Percentiles rank a stretch among this genome's conserved stretches.
These are phyloP conservation scores for Omphaloscelis lunosa DNA, from an alignment of 2,888 invertebrate species.

Conservation along the genomic window DNA sequence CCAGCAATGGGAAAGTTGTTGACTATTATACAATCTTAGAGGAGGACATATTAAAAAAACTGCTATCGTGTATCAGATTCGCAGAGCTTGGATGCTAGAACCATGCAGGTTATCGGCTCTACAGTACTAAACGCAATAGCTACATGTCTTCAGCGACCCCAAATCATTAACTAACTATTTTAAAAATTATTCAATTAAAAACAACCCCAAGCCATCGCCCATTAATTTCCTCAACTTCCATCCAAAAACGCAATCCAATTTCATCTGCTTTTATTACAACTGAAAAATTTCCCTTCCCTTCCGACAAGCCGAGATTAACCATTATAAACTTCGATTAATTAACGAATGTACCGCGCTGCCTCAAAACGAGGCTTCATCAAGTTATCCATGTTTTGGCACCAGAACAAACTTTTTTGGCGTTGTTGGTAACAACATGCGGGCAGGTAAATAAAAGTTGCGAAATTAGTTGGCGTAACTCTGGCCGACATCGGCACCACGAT, in stretches of 20 bases:
- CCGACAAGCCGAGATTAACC: constrained; percentile 49
- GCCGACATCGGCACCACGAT: constrained; percentile 56
- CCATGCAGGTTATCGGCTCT: no score
- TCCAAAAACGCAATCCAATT: constrained; percentile 38
- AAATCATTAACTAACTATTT: background rate
- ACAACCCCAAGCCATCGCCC: constrained; percentile 4
- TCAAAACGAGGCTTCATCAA: constrained; percentile 60
- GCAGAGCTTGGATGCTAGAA: no score
- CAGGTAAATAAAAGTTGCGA: constrained; percentile 66
- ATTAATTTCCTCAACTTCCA: constrained; percentile 41
- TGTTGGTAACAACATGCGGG: constrained; percentile 55
- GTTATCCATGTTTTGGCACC: constrained; percentile 61
- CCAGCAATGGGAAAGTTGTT: background rate
- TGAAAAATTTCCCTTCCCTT: constrained; percentile 29
- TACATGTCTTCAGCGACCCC: background rate
- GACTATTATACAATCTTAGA: no score
- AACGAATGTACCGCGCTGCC: constrained; percentile 58
- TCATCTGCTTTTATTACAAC: constrained; percentile 28
- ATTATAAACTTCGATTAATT: constrained; percentile 61
- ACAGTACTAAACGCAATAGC: background rate
- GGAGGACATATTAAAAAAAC: background rate
- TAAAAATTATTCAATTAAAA: constrained; percentile 21
- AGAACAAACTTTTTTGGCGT: constrained; percentile 59
- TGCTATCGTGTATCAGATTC: background rate
- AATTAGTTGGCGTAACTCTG: constrained; percentile 65